A percentile compares a stretch with the other conserved stretches of the same genome.
Evolutionary conservation across 2,797 vertebrate genomes (phyloP).

Genomic region (Hafferia zeledoni): DNA sequence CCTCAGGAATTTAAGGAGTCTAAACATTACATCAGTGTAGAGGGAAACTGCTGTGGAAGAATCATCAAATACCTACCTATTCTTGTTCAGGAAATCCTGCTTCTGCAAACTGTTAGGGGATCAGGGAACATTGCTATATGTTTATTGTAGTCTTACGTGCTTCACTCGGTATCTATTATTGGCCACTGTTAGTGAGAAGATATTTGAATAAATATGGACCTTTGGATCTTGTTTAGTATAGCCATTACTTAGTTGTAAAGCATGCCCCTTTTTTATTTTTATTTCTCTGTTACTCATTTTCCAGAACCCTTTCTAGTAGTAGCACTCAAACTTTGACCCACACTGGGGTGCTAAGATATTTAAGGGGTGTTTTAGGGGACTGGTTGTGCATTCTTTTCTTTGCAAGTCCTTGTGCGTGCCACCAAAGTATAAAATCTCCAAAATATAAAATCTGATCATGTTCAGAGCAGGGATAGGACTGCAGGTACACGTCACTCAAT

Average conservation of each 20-base stretch:
- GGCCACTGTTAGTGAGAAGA: neutral
- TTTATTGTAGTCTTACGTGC: neutral
- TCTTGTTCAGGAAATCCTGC: conserved; percentile 43
- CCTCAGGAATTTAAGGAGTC: conserved; percentile 38
- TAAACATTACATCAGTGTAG: conserved; percentile 24
- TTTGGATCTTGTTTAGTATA: neutral
- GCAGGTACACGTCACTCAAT: neutral
- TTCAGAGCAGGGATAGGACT: neutral
- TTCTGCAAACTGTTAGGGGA: neutral
- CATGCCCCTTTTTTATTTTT: neutral
- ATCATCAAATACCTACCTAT: conserved; percentile 18
- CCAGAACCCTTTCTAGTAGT: neutral
- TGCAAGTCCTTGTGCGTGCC: neutral
- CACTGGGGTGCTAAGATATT: neutral
- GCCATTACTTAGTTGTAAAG: neutral
- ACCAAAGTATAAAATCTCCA: neutral
- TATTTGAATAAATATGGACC: neutral
- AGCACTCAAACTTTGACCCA: neutral
- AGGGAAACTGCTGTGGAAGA: neutral
- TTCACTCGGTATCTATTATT: neutral
- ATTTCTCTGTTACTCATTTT: neutral
- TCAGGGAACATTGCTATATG: neutral
- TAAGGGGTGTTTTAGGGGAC: neutral
- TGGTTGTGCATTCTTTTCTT: neutral
- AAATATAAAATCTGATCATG: neutral